These are phyloP conservation scores for Cabera pusaria DNA, from an alignment of 2,888 invertebrate species.

Conservation along the genomic window DNA sequence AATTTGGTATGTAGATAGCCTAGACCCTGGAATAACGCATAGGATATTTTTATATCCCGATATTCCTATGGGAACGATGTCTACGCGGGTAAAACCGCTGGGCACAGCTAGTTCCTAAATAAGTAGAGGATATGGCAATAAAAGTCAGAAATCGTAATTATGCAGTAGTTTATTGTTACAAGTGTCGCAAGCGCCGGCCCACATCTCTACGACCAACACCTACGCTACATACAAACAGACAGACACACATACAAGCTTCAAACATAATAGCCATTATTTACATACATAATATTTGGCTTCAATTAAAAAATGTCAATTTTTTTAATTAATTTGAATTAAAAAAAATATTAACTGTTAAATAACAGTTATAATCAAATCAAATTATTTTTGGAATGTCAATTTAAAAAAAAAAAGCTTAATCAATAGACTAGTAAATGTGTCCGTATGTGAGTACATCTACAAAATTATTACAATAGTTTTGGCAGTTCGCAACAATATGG, in stretches of 20 bases:
- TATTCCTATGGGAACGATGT: too few species aligned
- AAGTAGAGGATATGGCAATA: too few species aligned
- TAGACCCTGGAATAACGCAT: too few species aligned
- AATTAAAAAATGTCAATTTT: not conserved
- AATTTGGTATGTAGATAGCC: too few species aligned
- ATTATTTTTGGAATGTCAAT: conserved; percentile 19
- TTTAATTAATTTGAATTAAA: conserved; percentile 9
- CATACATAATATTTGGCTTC: not conserved
- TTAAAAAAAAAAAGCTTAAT: too few species aligned
- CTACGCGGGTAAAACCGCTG: too few species aligned
- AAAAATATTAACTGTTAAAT: not conserved
- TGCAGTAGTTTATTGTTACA: conserved; percentile 80
- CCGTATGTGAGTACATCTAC: conserved; percentile 54
- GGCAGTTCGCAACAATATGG: conserved; percentile 79
- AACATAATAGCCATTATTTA: conserved; percentile 1
- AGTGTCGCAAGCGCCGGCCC: conserved; percentile 51
- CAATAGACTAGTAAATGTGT: conserved; percentile 39
- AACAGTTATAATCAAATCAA: conserved; percentile 1
- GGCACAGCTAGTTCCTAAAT: too few species aligned
- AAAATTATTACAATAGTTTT: conserved; percentile 78
- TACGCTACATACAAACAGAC: conserved; percentile 43
- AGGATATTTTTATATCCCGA: too few species aligned
- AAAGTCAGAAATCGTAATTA: conserved; percentile 51
- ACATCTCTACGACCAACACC: conserved; percentile 52
- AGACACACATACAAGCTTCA: conserved; percentile 36